These are phyloP conservation scores for Sebastes cheni DNA, from an alignment of 2,797 vertebrate species.

Conservation along the genomic window DNA sequence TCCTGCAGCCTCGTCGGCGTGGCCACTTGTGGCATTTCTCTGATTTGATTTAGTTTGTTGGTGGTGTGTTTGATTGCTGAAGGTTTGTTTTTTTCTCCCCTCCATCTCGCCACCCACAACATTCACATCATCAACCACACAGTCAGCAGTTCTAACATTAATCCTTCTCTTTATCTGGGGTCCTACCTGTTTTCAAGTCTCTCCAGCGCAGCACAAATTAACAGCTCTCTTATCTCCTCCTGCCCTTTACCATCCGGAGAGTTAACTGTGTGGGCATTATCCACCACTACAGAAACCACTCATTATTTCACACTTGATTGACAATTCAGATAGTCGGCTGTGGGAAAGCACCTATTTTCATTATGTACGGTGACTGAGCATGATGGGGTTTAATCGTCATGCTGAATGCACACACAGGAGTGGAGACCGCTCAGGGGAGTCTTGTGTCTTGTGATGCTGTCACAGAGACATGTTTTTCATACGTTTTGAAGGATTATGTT, in stretches of 20 bases:
- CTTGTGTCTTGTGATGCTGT: background rate
- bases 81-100: background rate
- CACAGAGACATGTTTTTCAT: background rate
- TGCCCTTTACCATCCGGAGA: slow-evolving; percentile 29
- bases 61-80: background rate
- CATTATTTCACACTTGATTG: slow-evolving; percentile 38
- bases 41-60: slow-evolving; percentile 6
- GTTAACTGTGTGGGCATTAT: slow-evolving; percentile 22
- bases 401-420: background rate
- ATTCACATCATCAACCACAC: slow-evolving; percentile 10
- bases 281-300: slow-evolving; percentile 4
- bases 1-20: background rate
- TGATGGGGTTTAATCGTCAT: slow-evolving; percentile 18
- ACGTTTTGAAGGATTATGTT: background rate
- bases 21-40: slow-evolving; percentile 15
- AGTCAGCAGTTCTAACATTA: slow-evolving; percentile 16
- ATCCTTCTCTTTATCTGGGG: slow-evolving; percentile 33
- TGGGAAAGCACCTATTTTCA: slow-evolving; percentile 12
- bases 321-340: slow-evolving; percentile 27
- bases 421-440: background rate
- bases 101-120: background rate
- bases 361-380: slow-evolving; percentile 1
- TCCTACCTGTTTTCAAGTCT: slow-evolving; percentile 43
- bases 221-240: slow-evolving; percentile 45
- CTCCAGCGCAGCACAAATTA: slow-evolving; percentile 28